Evolutionary conservation across 2,888 invertebrate genomes (phyloP), one percentile per base, ranked within the genome.

Genomic region (Agrochola lota): DNA sequence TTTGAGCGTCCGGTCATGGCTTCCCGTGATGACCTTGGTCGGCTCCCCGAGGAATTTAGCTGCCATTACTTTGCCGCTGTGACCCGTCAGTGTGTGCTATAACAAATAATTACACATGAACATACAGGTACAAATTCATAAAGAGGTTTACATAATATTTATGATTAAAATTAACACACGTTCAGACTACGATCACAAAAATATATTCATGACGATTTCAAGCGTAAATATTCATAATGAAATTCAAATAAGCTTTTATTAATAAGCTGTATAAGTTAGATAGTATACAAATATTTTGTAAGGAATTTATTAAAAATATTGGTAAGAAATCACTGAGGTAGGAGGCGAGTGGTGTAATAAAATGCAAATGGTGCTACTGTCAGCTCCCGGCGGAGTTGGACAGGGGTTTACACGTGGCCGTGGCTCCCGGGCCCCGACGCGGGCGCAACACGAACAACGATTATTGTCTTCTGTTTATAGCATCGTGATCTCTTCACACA

Each of bases 1-100:
- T 97, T 99, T 99, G 80, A 99, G 97, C 52, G 99, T 99, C 86
- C 99, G 97, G 96, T 99, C 99, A 97, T 99, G 98, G 95, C 99
- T 99, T 85, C 99, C 99, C 57, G 99, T 99, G 80, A 99, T 99
- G 79, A 99, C 99, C 97, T 99, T 99, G 83, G 98, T 98, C 26
- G 98, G 98, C 90, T 99, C 99, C 77, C 99, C 98, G 88, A 99
- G 98, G 96, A 99, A 99, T 96, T 99, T 99, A 57, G 99, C 99
- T 35, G 99, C 99, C 97, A 99, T 98, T 86, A 99, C 99, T 97
- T 99, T 99, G 74, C 98, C 99, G 91, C 99, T 99, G 97, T 99
- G 99, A 59, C 99, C 99, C 72, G 99, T 99, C 90, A 99, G 95
- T 71, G 99, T 99, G 94, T 99, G 98, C 98, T 99, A 97, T 59